Evolutionary conservation across 2,797 vertebrate genomes (phyloP).

Genomic region (Cossypha heuglini): DNA sequence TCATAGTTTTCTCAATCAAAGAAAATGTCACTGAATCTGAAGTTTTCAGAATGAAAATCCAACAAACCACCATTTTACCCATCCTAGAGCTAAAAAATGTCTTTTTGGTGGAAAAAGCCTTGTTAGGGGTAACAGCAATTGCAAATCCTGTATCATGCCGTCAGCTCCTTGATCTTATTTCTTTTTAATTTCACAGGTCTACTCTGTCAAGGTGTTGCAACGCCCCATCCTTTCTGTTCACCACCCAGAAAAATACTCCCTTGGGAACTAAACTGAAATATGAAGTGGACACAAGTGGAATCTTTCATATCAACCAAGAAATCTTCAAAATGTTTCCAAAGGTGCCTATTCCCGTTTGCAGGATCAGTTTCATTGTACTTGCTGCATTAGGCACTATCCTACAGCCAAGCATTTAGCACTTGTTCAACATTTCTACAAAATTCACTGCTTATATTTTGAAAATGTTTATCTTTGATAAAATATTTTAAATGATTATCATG

Average conservation of each 20-base stretch:
- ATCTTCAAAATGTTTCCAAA: constrained; percentile 97
- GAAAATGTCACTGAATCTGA: background rate
- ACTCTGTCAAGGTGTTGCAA: constrained; percentile 94
- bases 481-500: background rate
- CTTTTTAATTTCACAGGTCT: constrained; percentile 72
- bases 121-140: background rate
- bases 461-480: background rate
- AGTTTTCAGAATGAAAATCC: background rate
- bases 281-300: constrained; percentile 94
- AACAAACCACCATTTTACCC: background rate
- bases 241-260: constrained; percentile 96
- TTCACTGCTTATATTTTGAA: background rate
- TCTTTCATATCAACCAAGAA: constrained; percentile 90
- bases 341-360: constrained; percentile 63
- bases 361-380: background rate
- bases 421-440: background rate
- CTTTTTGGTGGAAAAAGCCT: background rate
- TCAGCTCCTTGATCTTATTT: background rate
- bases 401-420: background rate
- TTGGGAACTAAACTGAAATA: constrained; percentile 93
- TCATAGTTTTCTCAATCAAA: background rate
- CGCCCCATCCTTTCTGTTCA: constrained; percentile 93
- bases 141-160: background rate
- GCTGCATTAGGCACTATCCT: background rate
- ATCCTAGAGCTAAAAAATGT: background rate